Evolutionary conservation across 2,888 invertebrate species (phyloP).

Genomic region (Scaptomyza tumidula): DNA sequence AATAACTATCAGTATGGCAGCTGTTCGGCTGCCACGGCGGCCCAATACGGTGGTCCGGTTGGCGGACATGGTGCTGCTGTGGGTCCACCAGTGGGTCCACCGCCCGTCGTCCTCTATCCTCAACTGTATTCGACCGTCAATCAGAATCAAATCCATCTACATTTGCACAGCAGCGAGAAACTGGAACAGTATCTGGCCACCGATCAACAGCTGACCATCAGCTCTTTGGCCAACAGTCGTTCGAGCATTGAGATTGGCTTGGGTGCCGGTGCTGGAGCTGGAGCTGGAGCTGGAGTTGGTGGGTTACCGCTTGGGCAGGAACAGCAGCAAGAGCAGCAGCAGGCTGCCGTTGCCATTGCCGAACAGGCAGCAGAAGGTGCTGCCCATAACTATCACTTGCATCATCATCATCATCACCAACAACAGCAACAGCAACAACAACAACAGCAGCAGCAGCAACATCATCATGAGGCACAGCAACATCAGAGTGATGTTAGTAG

Average conservation of each 20-base stretch:
- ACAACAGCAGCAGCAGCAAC: constrained; percentile 46
- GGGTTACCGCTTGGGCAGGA: constrained; percentile 61
- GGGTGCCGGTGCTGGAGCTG: constrained; percentile 62
- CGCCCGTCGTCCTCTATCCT: constrained; percentile 90
- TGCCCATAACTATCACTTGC: constrained; percentile 58
- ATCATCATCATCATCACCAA: constrained; percentile 56
- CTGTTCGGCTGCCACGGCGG: constrained; percentile 82
- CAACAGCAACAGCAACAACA: constrained; percentile 29
- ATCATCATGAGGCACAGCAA: constrained; percentile 27
- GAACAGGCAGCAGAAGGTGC: constrained; percentile 45
- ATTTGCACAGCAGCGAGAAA: constrained; percentile 89
- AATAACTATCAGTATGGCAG: constrained; percentile 89
- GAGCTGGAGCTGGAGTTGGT: constrained; percentile 62
- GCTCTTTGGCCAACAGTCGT: constrained; percentile 85
- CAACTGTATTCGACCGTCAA: constrained; percentile 93
- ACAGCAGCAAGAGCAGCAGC: constrained; percentile 82
- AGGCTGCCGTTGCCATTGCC: constrained; percentile 41
- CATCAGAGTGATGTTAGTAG: constrained; percentile 44
- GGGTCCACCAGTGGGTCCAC: constrained; percentile 81
- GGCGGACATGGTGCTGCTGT: constrained; percentile 42
- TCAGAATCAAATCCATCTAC: constrained; percentile 94
- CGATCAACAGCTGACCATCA: constrained; percentile 86
- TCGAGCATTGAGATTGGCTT: constrained; percentile 87
- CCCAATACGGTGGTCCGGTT: constrained; percentile 55
- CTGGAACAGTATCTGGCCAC: constrained; percentile 87